phyloP scores from a whole-genome alignment of 2,113 vertebrate genomes.

The Bos javanicus region DNA sequence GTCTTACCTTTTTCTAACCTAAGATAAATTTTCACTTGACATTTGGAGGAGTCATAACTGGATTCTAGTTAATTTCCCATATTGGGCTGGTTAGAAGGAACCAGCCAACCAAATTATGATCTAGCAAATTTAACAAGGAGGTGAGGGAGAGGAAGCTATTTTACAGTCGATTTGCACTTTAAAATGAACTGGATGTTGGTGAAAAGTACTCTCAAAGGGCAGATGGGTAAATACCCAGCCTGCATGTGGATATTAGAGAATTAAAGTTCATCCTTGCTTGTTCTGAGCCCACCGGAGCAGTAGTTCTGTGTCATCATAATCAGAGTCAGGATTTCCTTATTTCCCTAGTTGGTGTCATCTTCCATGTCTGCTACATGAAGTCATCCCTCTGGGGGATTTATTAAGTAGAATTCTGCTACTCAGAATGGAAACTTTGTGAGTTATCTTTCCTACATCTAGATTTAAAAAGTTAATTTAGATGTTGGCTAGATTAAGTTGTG shows the following conservation, averaged over 20 bases:
- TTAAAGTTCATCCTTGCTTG: fast-evolving
- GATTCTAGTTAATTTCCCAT: not conserved
- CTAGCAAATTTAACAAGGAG: conserved; percentile 44
- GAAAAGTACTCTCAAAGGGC: conserved; percentile 4
- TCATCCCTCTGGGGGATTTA: conserved; percentile 14
- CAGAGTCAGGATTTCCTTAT: not conserved
- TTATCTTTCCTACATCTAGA: conserved; percentile 49
- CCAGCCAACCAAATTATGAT: conserved; percentile 4
- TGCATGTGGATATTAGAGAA: conserved; percentile 8
- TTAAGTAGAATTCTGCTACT: conserved; percentile 62
- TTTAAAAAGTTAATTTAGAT: conserved; percentile 34
- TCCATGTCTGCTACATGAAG: not conserved
- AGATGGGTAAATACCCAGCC: not conserved
- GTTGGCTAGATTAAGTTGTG: conserved; percentile 44
- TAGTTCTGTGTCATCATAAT: not conserved
- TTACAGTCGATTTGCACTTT: conserved; percentile 80
- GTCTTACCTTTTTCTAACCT: conserved; percentile 40
- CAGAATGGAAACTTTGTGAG: conserved; percentile 33
- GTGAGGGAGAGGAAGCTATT: conserved; percentile 49
- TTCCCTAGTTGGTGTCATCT: not conserved
- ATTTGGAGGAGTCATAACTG: conserved; percentile 13
- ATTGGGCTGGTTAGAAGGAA: conserved; percentile 42
- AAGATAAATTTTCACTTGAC: conserved; percentile 16
- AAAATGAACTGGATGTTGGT: conserved; percentile 78
- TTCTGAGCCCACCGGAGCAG: fast-evolving